Evolutionary conservation across 2,113 vertebrate genomes (phyloP), one percentile per base, ranked within the genome.

Genomic region (Eptesicus fuscus): DNA sequence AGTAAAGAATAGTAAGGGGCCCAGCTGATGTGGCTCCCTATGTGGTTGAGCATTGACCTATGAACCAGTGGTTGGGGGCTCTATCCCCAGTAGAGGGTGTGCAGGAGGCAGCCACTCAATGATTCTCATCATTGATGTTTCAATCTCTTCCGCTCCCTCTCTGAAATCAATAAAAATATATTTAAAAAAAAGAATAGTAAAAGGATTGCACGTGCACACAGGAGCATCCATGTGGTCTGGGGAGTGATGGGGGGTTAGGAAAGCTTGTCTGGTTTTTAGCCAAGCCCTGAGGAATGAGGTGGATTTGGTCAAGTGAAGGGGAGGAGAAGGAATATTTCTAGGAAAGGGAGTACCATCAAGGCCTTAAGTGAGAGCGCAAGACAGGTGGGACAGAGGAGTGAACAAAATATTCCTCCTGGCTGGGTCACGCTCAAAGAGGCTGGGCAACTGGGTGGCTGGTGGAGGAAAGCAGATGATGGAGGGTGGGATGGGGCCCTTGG

Each of bases 181-280:
- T 63, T 32, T 14, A 12, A 63, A 63, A 53, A 63, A 30, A 25
- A n/a, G 47, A 74, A 5, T 4, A 44, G 74, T 35, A 6, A 23
- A 37, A 14, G 30, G 67, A 11, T 65, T 22, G 3, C 16, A 10
- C 1, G 1, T 47, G 40, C 35, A 14, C 11, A 0, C 1, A 9
- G 77, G 47, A 49, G 32, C n/a, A 28, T 51, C n/a, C 22, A 11
- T 1, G 18, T 11, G n/a, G 37, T 11, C 23, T 30, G 23, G 32
- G 35, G 30, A 17, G 9, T n/a, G 9, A 6, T 2, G 17, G 70
- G 37, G 40, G 5, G 28, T 51, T 47, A 30, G 73, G 35, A 84
- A 53, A 40, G 42, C 59, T 59, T 7, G 4, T 76, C 59, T 83
- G 42, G 35, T 30, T 35, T 0, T 42, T 9, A 69, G 37, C 42